Evolutionary conservation across 2,113 vertebrate genomes (phyloP).

Genomic region (Marcusenius ussheri): DNA sequence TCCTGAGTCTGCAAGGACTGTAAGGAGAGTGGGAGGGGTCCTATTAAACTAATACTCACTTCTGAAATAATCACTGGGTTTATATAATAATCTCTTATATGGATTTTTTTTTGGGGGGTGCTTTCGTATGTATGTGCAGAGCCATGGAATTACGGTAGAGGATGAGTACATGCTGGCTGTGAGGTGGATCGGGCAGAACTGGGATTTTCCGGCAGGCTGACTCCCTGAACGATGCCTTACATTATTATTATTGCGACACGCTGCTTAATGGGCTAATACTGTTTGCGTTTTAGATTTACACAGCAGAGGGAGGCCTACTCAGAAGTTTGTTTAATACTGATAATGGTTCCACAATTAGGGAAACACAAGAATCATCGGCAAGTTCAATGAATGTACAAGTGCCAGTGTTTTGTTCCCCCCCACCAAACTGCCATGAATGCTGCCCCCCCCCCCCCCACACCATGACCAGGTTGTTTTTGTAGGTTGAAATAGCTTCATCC

Average conservation of each 20-base stretch:
- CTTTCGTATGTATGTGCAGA: neutral
- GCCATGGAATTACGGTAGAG: neutral
- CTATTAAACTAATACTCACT: slow-evolving; percentile 21
- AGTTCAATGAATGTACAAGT: slow-evolving; percentile 1
- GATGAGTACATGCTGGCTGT: neutral
- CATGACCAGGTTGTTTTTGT: slow-evolving; percentile 1
- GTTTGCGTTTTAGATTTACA: slow-evolving; percentile 24
- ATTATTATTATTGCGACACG: slow-evolving; percentile 21
- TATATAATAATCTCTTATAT: slow-evolving; percentile 11
- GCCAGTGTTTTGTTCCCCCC: neutral
- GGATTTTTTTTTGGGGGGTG: neutral
- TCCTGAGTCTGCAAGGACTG: neutral
- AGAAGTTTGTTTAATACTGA: slow-evolving; percentile 24
- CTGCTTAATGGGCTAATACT: slow-evolving; percentile 21
- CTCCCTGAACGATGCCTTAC: slow-evolving; percentile 11
- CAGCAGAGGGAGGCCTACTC: neutral
- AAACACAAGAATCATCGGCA: neutral
- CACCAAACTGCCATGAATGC: neutral
- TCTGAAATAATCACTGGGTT: slow-evolving; percentile 12
- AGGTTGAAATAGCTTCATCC: slow-evolving; percentile 61
- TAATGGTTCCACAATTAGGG: slow-evolving; percentile 23
- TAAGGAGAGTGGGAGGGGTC: neutral
- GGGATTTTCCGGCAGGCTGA: slow-evolving; percentile 15
- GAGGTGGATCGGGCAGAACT: neutral
- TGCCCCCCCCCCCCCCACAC: slow-evolving; percentile 1